Conservation (phyloP, 2,888 invertebrate species). For the Smittia aterrima region DNA sequence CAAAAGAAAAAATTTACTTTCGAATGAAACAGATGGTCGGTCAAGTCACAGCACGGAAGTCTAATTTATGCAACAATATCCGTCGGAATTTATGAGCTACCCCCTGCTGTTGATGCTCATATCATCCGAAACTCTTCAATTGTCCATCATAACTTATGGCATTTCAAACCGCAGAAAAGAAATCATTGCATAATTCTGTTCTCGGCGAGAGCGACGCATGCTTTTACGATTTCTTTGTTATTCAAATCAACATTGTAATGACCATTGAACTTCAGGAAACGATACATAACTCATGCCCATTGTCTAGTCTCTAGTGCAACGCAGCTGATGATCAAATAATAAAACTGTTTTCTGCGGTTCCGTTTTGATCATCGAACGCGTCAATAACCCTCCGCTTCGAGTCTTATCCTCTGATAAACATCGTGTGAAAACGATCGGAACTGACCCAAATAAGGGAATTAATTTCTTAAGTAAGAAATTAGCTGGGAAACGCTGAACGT, state of each 20-base stretch:
- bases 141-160: not conserved
- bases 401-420: not conserved
- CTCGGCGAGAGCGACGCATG: too few species aligned
- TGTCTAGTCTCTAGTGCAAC: not conserved
- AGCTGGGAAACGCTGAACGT: not conserved
- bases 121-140: not conserved
- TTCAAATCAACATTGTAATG: slow-evolving; percentile 7
- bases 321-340: not conserved
- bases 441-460: slow-evolving; percentile 20
- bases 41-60: not conserved
- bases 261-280: not conserved
- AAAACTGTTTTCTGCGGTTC: not conserved
- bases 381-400: not conserved
- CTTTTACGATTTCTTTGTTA: not conserved
- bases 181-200: not conserved
- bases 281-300: not conserved
- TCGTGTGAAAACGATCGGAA: slow-evolving; percentile 37
- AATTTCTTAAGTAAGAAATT: not conserved
- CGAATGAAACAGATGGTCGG: not conserved
- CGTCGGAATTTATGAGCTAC: not conserved
- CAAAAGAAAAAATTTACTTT: not conserved
- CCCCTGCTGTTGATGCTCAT: not conserved
- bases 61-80: not conserved
- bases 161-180: not conserved
- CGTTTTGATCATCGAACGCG: not conserved